These are phyloP conservation scores for Calephelis perditalis DNA, from an alignment of 2,888 invertebrate species.

Conservation along the genomic window DNA sequence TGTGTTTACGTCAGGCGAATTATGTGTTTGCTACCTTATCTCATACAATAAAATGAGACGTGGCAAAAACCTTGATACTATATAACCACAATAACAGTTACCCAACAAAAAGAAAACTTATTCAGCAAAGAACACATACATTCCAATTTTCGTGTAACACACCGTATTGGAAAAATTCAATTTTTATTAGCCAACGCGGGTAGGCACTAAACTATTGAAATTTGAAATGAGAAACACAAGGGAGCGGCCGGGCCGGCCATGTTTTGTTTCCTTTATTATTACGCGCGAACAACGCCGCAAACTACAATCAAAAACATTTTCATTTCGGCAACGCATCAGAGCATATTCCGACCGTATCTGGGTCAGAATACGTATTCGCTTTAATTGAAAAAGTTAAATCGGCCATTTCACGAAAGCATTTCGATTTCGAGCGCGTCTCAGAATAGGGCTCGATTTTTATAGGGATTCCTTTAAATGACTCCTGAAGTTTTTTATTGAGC, in stretches of 20 bases:
- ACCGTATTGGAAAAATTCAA: constrained; percentile 16
- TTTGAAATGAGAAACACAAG: constrained; percentile 23
- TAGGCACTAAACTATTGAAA: constrained; percentile 24
- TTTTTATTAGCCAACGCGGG: constrained; percentile 16
- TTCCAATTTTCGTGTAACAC: background rate
- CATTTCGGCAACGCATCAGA: constrained; percentile 50
- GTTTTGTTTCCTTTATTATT: constrained; percentile 37
- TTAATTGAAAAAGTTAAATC: constrained; percentile 56
- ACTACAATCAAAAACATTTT: constrained; percentile 50
- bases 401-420: constrained; percentile 56
- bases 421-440: constrained; percentile 38
- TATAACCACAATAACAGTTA: background rate
- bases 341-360: constrained; percentile 38
- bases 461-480: constrained; percentile 31
- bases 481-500: constrained; percentile 28
- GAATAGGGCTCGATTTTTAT: constrained; percentile 31
- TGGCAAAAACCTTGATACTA: background rate
- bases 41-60: too few species aligned
- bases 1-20: too few species aligned
- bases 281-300: constrained; percentile 39
- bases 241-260: constrained; percentile 13
- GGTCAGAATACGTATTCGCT: constrained; percentile 33
- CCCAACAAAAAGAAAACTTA: constrained; percentile 8
- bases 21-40: too few species aligned
- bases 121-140: background rate